Base-by-base conservation (phyloP, 2,113 vertebrate species). In the Caranx ignobilis region DNA sequence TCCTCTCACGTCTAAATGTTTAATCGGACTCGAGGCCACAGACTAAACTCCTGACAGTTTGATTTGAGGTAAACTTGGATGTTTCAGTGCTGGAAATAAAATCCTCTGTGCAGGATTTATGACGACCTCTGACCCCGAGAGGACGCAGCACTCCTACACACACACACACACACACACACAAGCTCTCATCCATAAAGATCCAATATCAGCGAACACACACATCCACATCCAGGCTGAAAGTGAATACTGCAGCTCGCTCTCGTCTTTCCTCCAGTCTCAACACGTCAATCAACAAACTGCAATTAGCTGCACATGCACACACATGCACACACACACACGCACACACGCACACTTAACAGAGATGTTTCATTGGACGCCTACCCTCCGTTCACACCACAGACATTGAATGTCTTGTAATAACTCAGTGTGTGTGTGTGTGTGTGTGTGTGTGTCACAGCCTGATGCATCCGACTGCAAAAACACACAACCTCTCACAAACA, bases 191-290 rank as follows among this genome's bases (percentile, higher is more conserved):
- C 55, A 63, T 82, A 88, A 77, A 79, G 74, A 77, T 86, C 85
- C 43, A 1, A 16, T 82, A 81, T 77, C 79, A 71, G 66, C 69
- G 34, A 26, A 81, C 77, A 75, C 79, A 77, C 85, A 67, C 68
- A 65, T 70, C 75, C 41, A 72, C 77, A 61, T 64, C 72, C 73
- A 50, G 41, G 34, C 81, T 83, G 87, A 90, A 88, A 92, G 87
- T 56, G 72, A 90, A 80, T 68, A 84, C 88, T 19, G 75, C 81
- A 83, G 88, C 61, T 80, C 32, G 80, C 59, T 89, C 87, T 91
- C 90, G 31, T 79, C 85, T 91, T 91, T 87, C 89, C 84, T 82
- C 84, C 87, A 88, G 86, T 56, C 84, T 62, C 67, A 80, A 82
- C 82, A 68, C 13, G 71, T 89, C 91, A 85, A 61, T 92, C 89